Base-by-base conservation (phyloP, 1,140 invertebrate genomes). In the Drosophila parvula region DNA sequence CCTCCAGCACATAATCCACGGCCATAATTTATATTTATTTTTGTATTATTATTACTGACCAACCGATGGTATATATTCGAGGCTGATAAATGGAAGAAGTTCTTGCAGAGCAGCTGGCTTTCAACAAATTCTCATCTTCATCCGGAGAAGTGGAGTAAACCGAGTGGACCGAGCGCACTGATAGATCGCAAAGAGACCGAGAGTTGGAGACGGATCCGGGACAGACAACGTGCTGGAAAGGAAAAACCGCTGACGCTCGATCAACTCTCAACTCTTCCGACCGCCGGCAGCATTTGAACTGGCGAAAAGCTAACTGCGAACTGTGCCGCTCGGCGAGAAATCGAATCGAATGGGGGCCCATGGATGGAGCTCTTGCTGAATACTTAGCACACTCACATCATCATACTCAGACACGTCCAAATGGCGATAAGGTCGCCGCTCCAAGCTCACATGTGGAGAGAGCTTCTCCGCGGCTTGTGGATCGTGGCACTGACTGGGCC, bases 1-100 rank as follows among this genome's bases (percentile, higher is more conserved):
- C 94, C 76, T 95, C 95, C 16, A 95, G 81, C 30, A 95, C 94
- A 61, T 92, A 93, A 91, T 95, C 95, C 59, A 94, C 94, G 77
- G 93, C 94, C 93, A 94, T 94, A 59, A 0, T 36, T 53, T 53
- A 36, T 36, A n/a, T n/a, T n/a, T n/a, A n/a, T 18, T 2, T 0
- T 22, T 53, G 36, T 7, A 51, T 79, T n/a, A 3, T 11, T 12
- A 0, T n/a, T 34, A 22, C 1, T 22, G 22, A 22, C 22, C 22
- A 3, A 22, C 22, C 22, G 22, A 10, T n/a, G 18, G n/a, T 5
- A 27, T 9, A 16, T 14, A 11, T 73, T 55, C 34, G 45, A 28
- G 11, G 22, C 18, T 58, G 41, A 16, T n/a, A 48, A 34, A 44
- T 32, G 22, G n/a, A 18, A 34, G n/a, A 18, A 34, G 41, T 65